Evolutionary conservation across 2,888 invertebrate species (phyloP), one percentile per base, ranked within the genome.

Genomic region (Caenorhabditis angaria): DNA sequence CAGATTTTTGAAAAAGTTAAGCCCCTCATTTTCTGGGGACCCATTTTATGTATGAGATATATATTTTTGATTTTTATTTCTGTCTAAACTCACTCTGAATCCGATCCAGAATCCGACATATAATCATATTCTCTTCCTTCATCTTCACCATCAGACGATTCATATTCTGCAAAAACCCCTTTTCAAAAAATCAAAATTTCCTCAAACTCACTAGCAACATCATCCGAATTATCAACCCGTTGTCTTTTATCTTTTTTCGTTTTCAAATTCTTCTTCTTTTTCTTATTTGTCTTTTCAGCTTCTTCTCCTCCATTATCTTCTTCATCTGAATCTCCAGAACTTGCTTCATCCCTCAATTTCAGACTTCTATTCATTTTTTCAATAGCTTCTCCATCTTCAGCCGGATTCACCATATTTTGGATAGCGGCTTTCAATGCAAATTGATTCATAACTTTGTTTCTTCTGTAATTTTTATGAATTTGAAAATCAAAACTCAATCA

Each of bases 391-490:
- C 76, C 69, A 22, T 84, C 14, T 89, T 90, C 79, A 91, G 77
- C 77, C 47, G 71, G 83, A 56, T 83, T 84, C 69, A 83, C 83
- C 61, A 92, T 92, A 2, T 70, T 85, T 75, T 80, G 86, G 66
- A 70, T 86, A 75, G 77, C 84, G 73, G 88, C 88, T 85, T 71
- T 89, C 87, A 83, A 87, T 57, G 94, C 93, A 88, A 97, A 99
- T 88, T 92, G 94, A 89, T 99, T 99, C 90, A 97, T 91, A 61
- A 95, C 94, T 88, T 95, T 95, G 89, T 96, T 95, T 48, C 97
- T 91, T 87, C 95, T 93, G 88, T 3, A 88, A 88, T 14, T 24
- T 48, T 3, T 3, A 8, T 12, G 27, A 47, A 47, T 24, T 6
- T 48, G 47, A 12, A 27, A 20, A 48, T n/a, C n/a, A n/a, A n/a